phyloP scores from a whole-genome alignment of 1,140 invertebrate genomes.

The Psilanteris sp. region DNA sequence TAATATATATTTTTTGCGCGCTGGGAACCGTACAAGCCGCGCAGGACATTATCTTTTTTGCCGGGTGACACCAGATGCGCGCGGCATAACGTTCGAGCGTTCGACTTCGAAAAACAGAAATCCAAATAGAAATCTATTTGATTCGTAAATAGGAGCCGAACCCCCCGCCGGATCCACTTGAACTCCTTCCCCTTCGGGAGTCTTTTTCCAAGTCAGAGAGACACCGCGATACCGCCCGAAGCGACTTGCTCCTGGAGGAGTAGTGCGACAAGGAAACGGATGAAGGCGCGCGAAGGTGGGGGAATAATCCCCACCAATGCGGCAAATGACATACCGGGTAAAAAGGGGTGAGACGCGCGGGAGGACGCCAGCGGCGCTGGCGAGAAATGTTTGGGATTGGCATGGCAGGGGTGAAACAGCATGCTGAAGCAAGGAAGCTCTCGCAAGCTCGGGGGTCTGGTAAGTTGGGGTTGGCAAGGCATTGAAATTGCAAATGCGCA shows the following conservation, averaged over 20 bases:
- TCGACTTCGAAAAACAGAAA: conserved; percentile 40
- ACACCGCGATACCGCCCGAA: conserved; percentile 16
- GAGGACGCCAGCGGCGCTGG: conserved; percentile 39
- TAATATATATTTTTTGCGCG: conserved; percentile 36
- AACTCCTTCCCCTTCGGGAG: not conserved
- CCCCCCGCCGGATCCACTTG: not conserved
- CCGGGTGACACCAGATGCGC: conserved; percentile 42
- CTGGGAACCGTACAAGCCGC: not conserved
- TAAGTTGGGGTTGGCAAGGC: conserved; percentile 65
- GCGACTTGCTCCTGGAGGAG: conserved; percentile 19
- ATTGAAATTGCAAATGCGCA: conserved; percentile 81
- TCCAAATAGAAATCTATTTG: conserved; percentile 53
- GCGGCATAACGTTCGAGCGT: conserved; percentile 14
- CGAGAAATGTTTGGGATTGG: conserved; percentile 61
- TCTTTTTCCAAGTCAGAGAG: not conserved
- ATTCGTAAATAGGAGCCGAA: conserved; percentile 17
- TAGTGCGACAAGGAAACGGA: conserved; percentile 9
- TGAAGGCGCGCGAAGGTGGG: conserved; percentile 7
- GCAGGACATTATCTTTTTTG: conserved; percentile 47
- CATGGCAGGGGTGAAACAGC: conserved; percentile 50
- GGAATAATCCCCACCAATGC: not conserved
- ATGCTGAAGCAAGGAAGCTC: conserved; percentile 31
- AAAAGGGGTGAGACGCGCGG: not conserved
- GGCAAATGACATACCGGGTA: conserved; percentile 1
- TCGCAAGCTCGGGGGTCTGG: conserved; percentile 41